Evolutionary conservation across 2,113 vertebrate species (phyloP).

Genomic region (Dinomys branickii): DNA sequence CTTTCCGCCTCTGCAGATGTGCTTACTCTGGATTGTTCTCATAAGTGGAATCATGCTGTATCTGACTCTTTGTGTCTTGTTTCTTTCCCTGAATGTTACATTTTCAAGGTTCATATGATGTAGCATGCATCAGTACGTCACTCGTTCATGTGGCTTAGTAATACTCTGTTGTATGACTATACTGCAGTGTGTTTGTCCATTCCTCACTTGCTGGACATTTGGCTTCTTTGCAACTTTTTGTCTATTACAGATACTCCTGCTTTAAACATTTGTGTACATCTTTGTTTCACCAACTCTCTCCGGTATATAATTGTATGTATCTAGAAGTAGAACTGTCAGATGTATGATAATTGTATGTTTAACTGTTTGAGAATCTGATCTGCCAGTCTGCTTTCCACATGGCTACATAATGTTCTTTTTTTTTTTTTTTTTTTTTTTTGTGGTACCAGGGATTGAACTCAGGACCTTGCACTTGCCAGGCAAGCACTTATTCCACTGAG

Average conservation of each 20-base stretch:
- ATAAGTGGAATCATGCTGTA: background rate
- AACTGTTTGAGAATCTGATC: conserved; percentile 1
- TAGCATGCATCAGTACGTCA: background rate
- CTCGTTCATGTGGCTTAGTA: background rate
- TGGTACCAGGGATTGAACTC: too few relatives aligned
- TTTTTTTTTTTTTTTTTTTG: too few relatives aligned
- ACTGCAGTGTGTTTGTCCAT: background rate
- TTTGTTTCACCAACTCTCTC: conserved; percentile 12
- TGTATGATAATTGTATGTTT: background rate
- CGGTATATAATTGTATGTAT: background rate
- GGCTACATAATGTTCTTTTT: background rate
- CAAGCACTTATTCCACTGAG: too few relatives aligned
- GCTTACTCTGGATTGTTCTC: background rate
- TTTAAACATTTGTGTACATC: background rate
- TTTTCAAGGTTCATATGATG: background rate
- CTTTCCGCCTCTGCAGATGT: background rate
- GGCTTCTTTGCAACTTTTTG: background rate
- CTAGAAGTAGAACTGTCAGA: background rate
- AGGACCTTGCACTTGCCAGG: too few relatives aligned
- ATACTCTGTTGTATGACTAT: too few relatives aligned
- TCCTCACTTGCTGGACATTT: background rate
- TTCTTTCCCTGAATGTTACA: background rate
- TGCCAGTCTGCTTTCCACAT: background rate
- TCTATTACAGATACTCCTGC: background rate
- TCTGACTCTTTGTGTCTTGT: background rate